Evolutionary conservation across 1,140 invertebrate genomes (phyloP), one percentile per base, ranked within the genome.

Genomic region (Drosophila auraria): DNA sequence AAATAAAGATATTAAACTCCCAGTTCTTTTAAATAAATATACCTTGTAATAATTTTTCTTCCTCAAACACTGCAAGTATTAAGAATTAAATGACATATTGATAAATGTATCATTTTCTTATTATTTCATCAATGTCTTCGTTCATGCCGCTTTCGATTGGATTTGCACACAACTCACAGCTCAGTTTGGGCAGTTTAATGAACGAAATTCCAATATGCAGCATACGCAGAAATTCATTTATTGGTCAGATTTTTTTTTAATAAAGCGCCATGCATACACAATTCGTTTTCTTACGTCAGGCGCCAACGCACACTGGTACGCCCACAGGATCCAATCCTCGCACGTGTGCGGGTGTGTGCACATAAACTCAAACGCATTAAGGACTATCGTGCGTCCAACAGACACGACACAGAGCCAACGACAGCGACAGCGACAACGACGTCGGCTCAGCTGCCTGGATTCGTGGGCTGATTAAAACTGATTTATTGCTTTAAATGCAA

Each of bases 401-500:
- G 57, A 57, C 51, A 58, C 53, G 69, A 69, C 63, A n/a, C 62
- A 25, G 62, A 56, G 62, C 36, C 53, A 36, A 33, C 57, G 69
- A 40, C 61, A 47, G 51, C 57, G 68, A 40, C 60, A 47, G 51
- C 15, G 71, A 56, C 57, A 63, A 72, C 64, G 56, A 64, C 54
- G 62, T 60, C 44, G 80, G 59, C 82, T 90, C 86, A 89, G 86
- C 86, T 89, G 82, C 70, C 66, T 57, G 86, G 71, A 72, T 54
- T 74, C 53, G 66, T 84, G 69, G 78, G 54, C 86, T 89, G 86
- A 89, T 89, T 89, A 89, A 89, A 89, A 90, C 82, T 86, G 86
- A 89, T 89, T 89, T 89, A 89, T 89, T 89, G 82, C 86, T 68
- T 82, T 90, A 89, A 89, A 90, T 90, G 86, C 82, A 90, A 89